Evolutionary conservation across 2,797 vertebrate species (phyloP).

Genomic region (Takifugu rubripes): DNA sequence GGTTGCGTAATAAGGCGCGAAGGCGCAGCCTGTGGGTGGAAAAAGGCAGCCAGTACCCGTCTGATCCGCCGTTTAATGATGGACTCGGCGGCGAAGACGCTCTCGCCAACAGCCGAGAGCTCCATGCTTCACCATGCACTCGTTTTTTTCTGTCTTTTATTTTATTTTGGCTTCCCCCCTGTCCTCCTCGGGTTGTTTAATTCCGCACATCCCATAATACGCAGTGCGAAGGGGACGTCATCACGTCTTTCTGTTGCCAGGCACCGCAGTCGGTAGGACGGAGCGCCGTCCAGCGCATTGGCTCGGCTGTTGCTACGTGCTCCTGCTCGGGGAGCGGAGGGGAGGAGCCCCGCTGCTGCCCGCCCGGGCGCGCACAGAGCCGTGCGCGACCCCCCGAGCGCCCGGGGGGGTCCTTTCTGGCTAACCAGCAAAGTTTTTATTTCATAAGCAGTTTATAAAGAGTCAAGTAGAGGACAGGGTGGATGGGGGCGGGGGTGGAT

Average conservation of each 20-base stretch:
- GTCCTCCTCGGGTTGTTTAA: slow-evolving; percentile 71
- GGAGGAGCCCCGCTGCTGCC: slow-evolving; percentile 59
- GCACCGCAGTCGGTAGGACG: slow-evolving; percentile 75
- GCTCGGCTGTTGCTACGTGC: slow-evolving; percentile 75
- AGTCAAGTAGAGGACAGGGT: too few relatives aligned
- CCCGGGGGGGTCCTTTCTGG: too few relatives aligned
- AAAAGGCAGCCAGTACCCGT: slow-evolving; percentile 77
- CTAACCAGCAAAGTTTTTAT: too few relatives aligned
- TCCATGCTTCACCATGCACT: slow-evolving; percentile 86
- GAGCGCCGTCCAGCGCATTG: slow-evolving; percentile 62
- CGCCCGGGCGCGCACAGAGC: slow-evolving; percentile 5
- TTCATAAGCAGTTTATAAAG: too few relatives aligned
- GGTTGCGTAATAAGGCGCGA: slow-evolving; percentile 46
- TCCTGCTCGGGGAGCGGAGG: slow-evolving; percentile 59
- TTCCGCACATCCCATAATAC: slow-evolving; percentile 93
- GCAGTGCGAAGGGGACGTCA: slow-evolving; percentile 86
- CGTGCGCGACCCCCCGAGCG: too few relatives aligned
- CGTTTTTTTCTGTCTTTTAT: slow-evolving; percentile 51
- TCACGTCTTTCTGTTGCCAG: slow-evolving; percentile 87
- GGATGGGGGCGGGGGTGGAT: too few relatives aligned
- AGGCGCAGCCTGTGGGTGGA: slow-evolving; percentile 19
- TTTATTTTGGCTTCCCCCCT: slow-evolving; percentile 59
- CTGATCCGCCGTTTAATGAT: slow-evolving; percentile 92
- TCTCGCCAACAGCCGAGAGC: slow-evolving; percentile 93
- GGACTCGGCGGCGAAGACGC: slow-evolving; percentile 96